Conservation (phyloP, 1,140 invertebrate genomes). For the Hyposmocoma kahamanoa region DNA sequence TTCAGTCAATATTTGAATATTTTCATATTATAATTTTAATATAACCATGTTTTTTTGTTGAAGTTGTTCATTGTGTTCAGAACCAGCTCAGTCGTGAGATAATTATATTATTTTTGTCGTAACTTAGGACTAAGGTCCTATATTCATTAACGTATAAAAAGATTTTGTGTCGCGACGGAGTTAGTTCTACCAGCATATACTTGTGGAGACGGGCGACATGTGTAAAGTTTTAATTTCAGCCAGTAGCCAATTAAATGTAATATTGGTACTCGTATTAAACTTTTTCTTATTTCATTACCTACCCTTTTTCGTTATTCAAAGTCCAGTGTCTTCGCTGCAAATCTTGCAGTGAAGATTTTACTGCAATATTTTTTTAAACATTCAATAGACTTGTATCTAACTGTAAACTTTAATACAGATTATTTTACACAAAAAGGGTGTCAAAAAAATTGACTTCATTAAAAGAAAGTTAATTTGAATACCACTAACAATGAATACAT, state of each 20-base stretch:
- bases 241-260: conserved; percentile 72
- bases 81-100: conserved; percentile 34
- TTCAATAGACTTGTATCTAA: too few species aligned
- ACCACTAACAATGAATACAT: too few species aligned
- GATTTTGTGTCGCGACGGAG: conserved; percentile 23
- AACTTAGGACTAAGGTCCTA: neutral
- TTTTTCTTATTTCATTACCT: too few species aligned
- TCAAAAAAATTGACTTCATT: too few species aligned
- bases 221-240: conserved; percentile 68
- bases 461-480: too few species aligned
- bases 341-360: too few species aligned
- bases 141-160: neutral
- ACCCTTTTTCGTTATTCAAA: too few species aligned
- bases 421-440: too few species aligned
- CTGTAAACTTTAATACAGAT: too few species aligned
- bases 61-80: conserved; percentile 62
- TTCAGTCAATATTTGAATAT: conserved; percentile 72
- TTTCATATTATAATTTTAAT: conserved; percentile 75
- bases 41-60: conserved; percentile 73
- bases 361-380: too few species aligned
- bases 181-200: conserved; percentile 36
- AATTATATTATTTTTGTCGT: neutral
- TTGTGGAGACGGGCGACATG: conserved; percentile 44
- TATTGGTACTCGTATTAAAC: conserved; percentile 15
- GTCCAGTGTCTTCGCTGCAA: too few species aligned